These are phyloP conservation scores for Liasis olivaceus DNA, from an alignment of 2,797 vertebrate species.

Conservation along the genomic window DNA sequence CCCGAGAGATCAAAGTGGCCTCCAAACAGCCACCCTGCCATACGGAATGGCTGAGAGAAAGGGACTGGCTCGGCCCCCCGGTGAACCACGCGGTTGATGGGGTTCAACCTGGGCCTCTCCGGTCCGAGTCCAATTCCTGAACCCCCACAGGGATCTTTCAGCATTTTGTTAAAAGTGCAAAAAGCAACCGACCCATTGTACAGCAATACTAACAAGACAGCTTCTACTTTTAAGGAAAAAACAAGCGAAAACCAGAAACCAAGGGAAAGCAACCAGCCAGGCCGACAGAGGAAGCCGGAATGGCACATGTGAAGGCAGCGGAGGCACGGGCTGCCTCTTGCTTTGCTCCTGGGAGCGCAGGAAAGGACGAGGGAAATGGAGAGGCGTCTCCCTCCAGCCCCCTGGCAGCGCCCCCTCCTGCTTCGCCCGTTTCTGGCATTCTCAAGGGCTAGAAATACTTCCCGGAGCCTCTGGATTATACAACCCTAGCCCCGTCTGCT, in stretches of 20 bases:
- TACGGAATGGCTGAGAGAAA: background rate
- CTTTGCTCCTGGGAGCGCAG: background rate
- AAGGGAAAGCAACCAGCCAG: background rate
- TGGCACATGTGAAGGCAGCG: rapidly evolving
- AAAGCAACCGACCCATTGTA: background rate
- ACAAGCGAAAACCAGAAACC: background rate
- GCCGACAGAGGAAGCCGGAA: background rate
- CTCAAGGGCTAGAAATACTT: background rate
- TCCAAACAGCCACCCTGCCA: background rate
- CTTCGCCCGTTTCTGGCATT: background rate
- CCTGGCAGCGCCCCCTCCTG: background rate
- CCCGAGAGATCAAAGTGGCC: background rate
- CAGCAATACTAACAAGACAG: background rate
- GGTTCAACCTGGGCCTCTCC: no score
- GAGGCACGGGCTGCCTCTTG: no score
- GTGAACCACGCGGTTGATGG: no score
- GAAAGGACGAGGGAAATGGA: no score
- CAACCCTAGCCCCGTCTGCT: no score
- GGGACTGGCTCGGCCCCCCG: no score
- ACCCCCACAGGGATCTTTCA: background rate
- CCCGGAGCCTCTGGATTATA: no score
- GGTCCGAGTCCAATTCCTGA: background rate
- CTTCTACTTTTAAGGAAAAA: background rate
- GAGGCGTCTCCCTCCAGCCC: background rate
- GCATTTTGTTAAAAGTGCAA: background rate